Evolutionary conservation across 2,113 vertebrate species (phyloP).

Genomic region (Orcinus orca): DNA sequence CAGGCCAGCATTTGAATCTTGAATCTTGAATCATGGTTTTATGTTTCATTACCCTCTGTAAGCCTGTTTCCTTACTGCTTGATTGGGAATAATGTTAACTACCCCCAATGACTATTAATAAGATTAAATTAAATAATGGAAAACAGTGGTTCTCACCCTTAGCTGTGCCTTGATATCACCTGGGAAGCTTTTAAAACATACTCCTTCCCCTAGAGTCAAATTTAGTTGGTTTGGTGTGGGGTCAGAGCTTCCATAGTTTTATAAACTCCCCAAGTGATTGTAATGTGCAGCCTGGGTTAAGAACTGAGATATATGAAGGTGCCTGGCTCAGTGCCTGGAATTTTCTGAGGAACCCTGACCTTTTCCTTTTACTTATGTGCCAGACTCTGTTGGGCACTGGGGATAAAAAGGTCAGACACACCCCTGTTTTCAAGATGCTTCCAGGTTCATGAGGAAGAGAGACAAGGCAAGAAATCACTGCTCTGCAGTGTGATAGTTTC

Average conservation of each 20-base stretch:
- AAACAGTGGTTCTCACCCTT: neutral
- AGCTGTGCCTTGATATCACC: neutral
- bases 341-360: neutral
- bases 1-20: neutral
- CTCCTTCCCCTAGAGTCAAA: neutral
- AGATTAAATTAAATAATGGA: neutral
- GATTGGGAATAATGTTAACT: neutral
- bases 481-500: neutral
- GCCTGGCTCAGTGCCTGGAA: neutral
- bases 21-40: neutral
- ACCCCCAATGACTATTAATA: neutral
- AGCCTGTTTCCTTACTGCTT: neutral
- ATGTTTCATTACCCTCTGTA: neutral
- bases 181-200: neutral
- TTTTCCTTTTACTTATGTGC: neutral
- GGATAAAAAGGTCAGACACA: neutral
- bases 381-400: neutral
- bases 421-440: neutral
- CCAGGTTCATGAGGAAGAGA: neutral
- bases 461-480: conserved; percentile 13
- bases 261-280: neutral
- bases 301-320: neutral
- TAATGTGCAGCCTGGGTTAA: neutral
- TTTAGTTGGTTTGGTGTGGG: conserved; percentile 9
- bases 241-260: neutral